A percentile compares a stretch with the other conserved stretches of the same genome.
These are phyloP conservation scores for Diorhabda carinulata DNA, from an alignment of 1,140 invertebrate species.

Conservation along the genomic window DNA sequence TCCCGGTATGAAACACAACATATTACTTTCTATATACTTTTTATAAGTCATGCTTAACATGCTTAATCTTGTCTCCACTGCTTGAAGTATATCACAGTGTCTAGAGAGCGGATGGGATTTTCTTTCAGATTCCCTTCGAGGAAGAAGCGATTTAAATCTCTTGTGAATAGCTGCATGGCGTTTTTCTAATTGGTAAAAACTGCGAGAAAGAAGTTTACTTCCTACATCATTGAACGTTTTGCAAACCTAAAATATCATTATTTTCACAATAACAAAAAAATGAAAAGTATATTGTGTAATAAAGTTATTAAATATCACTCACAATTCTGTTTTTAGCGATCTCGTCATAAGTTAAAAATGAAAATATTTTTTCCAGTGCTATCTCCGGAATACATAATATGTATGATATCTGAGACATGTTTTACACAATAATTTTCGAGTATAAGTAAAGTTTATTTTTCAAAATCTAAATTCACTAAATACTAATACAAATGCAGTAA, in stretches of 20 bases:
- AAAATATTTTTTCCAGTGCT: constrained; percentile 74
- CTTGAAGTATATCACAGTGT: constrained; percentile 84
- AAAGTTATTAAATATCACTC: constrained; percentile 46
- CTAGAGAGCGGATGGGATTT: constrained; percentile 76
- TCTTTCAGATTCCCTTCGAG: constrained; percentile 83
- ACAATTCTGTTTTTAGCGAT: constrained; percentile 75
- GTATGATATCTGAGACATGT: constrained; percentile 45
- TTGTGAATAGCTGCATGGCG: constrained; percentile 71
- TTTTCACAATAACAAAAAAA: neutral
- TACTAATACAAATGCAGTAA: too few species aligned
- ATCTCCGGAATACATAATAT: constrained; percentile 67
- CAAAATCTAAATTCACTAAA: neutral
- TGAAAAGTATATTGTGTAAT: too few species aligned
- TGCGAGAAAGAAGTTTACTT: constrained; percentile 71
- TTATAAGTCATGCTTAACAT: constrained; percentile 90
- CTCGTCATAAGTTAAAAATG: constrained; percentile 74
- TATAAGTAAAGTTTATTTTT: neutral
- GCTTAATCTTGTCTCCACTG: constrained; percentile 85
- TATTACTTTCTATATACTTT: constrained; percentile 75
- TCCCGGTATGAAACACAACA: constrained; percentile 92
- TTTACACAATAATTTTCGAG: neutral
- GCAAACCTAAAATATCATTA: constrained; percentile 65
- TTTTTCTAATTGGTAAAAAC: constrained; percentile 75
- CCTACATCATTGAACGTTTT: constrained; percentile 72
- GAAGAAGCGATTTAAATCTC: constrained; percentile 76